These are phyloP conservation scores for Xenops minutus DNA, from an alignment of 2,797 vertebrate species.

Conservation along the genomic window DNA sequence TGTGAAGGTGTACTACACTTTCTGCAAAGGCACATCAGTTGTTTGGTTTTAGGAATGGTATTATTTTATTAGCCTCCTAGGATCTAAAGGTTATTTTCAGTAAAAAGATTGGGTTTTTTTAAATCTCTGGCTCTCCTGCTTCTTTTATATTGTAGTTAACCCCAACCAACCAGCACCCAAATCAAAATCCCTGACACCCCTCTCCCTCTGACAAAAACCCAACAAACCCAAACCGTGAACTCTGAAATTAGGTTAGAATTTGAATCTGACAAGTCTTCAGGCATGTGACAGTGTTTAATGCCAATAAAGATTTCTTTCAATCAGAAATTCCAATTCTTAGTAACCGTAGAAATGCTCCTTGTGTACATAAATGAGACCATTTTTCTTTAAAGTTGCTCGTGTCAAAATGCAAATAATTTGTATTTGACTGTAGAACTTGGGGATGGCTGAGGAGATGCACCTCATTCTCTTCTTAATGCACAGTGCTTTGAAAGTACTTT, in stretches of 20 bases:
- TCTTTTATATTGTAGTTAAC: neutral
- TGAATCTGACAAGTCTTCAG: neutral
- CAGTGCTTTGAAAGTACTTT: neutral
- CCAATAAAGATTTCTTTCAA: neutral
- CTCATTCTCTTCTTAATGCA: neutral
- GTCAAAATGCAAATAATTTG: neutral
- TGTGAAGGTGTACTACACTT: neutral
- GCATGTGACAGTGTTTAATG: neutral
- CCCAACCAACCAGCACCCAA: neutral
- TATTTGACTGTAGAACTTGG: neutral
- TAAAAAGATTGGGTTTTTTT: neutral
- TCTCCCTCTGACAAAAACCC: neutral
- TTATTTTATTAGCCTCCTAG: neutral
- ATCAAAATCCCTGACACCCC: too few relatives aligned
- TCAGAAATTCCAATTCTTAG: neutral
- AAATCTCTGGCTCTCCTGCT: neutral
- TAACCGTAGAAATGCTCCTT: neutral
- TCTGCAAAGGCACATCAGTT: neutral
- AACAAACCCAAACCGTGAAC: neutral
- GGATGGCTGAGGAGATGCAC: neutral
- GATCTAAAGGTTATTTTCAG: neutral
- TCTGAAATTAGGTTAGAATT: neutral
- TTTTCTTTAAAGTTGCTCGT: neutral
- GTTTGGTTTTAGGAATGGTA: neutral
- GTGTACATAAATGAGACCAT: neutral